A percentile compares a stretch with the other conserved stretches of the same genome.
phyloP scores from a whole-genome alignment of 1,140 invertebrate genomes.

The Meloidogyne chitwoodi region DNA sequence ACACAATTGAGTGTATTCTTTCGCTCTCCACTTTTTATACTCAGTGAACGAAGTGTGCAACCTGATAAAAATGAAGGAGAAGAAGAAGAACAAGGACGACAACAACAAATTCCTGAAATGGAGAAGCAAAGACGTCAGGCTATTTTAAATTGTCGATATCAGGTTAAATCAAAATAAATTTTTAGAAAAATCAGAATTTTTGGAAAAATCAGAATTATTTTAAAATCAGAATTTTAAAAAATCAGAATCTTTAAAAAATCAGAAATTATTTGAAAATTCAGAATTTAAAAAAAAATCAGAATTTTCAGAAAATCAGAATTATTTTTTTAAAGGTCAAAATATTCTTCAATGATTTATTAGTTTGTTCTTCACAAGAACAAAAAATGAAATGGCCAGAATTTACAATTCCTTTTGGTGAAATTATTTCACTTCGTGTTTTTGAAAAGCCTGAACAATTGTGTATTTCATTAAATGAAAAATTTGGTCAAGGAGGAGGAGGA shows the following conservation, averaged over 20 bases:
- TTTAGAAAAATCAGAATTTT: not conserved
- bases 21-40: slow-evolving; percentile 12
- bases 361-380: slow-evolving; percentile 29
- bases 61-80: not conserved
- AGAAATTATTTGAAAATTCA: no score
- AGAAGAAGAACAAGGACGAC: not conserved
- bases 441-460: slow-evolving; percentile 22
- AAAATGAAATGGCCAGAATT: slow-evolving; percentile 20
- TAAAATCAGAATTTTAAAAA: no score
- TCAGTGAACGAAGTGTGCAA: not conserved
- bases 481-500: slow-evolving; percentile 1
- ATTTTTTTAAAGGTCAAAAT: slow-evolving; percentile 25
- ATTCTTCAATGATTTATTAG: slow-evolving; percentile 40
- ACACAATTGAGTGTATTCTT: slow-evolving; percentile 17
- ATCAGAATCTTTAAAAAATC: no score
- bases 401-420: slow-evolving; percentile 25
- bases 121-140: not conserved
- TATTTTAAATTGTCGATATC: not conserved
- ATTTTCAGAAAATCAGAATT: not conserved
- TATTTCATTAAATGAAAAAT: not conserved
- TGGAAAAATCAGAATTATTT: no score
- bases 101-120: slow-evolving; percentile 3
- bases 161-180: not conserved
- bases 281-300: no score
- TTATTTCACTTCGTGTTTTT: slow-evolving; percentile 37